A percentile compares a stretch with the other conserved stretches of the same genome.
Conservation (phyloP, 2,113 vertebrate genomes). For the Podarcis raffonei region DNA sequence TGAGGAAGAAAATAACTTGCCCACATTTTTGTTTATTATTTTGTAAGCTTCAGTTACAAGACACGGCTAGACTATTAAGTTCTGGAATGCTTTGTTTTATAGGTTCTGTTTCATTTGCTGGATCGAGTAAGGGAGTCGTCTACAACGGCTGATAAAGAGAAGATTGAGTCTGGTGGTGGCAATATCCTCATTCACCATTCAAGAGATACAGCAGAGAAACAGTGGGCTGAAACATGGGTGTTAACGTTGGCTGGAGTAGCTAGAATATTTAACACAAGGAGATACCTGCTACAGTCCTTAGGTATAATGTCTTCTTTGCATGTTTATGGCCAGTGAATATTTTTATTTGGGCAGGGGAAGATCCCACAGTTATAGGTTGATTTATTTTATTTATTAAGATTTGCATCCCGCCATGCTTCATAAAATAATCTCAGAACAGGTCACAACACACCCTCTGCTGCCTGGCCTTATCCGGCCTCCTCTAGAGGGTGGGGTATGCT, state of each 20-base stretch:
- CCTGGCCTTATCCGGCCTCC: too few species aligned
- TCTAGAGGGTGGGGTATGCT: too few species aligned
- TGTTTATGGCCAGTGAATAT: not conserved
- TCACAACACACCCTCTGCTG: too few species aligned
- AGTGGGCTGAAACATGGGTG: constrained; percentile 99
- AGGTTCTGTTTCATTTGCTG: constrained; percentile 96
- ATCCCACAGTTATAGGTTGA: not conserved
- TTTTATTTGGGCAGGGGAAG: not conserved
- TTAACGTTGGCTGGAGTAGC: constrained; percentile 95
- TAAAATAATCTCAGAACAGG: too few species aligned
- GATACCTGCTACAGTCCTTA: constrained; percentile 92
- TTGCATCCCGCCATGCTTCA: too few species aligned
- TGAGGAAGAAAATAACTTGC: not conserved
- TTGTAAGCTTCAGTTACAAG: not conserved
- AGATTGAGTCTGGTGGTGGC: constrained; percentile 97
- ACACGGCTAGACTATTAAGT: not conserved
- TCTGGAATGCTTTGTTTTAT: constrained; percentile 41
- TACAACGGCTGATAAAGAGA: constrained; percentile 97
- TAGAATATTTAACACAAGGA: constrained; percentile 96
- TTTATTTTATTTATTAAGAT: too few species aligned
- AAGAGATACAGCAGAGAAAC: constrained; percentile 98
- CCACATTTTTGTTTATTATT: not conserved
- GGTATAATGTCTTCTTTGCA: constrained; percentile 73
- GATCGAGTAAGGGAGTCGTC: constrained; percentile 93
- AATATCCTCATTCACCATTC: constrained; percentile 99